Conservation (phyloP, 2,888 invertebrate species). For the Thalpophila matura region DNA sequence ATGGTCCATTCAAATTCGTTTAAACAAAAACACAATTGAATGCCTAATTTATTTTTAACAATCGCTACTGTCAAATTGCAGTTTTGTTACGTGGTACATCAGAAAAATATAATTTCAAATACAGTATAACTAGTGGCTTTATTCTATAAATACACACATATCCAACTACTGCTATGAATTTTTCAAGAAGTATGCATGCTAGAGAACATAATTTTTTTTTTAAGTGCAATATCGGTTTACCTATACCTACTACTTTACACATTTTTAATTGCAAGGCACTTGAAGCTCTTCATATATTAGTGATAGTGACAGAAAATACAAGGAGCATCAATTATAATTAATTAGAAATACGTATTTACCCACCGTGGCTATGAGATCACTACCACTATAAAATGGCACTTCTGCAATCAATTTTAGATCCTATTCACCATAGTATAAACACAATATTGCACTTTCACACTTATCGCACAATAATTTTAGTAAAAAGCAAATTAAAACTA, state of each 20-base stretch:
- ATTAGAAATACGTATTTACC: slow-evolving; percentile 15
- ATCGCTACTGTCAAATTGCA: slow-evolving; percentile 15
- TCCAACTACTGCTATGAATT: not conserved
- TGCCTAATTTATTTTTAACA: slow-evolving; percentile 2
- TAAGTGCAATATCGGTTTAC: slow-evolving; percentile 31
- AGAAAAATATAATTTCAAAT: not conserved
- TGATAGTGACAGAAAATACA: too few species aligned
- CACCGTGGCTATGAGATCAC: slow-evolving; percentile 39
- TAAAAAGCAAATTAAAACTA: slow-evolving; percentile 21
- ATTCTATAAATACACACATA: not conserved
- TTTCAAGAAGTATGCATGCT: slow-evolving; percentile 16
- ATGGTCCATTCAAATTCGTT: slow-evolving; percentile 11
- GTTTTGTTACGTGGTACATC: not conserved
- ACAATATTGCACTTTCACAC: slow-evolving; percentile 45
- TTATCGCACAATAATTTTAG: slow-evolving; percentile 15
- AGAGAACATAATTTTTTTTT: not conserved
- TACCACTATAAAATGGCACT: slow-evolving; percentile 28
- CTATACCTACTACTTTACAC: not conserved
- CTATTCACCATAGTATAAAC: slow-evolving; percentile 20
- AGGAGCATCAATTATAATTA: too few species aligned
- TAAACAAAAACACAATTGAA: slow-evolving; percentile 17
- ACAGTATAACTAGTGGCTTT: not conserved
- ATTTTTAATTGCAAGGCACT: too few species aligned
- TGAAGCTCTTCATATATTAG: too few species aligned
- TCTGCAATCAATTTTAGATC: slow-evolving; percentile 8